These are phyloP conservation scores for Chiloscyllium plagiosum DNA, from an alignment of 2,113 vertebrate species.

Conservation along the genomic window DNA sequence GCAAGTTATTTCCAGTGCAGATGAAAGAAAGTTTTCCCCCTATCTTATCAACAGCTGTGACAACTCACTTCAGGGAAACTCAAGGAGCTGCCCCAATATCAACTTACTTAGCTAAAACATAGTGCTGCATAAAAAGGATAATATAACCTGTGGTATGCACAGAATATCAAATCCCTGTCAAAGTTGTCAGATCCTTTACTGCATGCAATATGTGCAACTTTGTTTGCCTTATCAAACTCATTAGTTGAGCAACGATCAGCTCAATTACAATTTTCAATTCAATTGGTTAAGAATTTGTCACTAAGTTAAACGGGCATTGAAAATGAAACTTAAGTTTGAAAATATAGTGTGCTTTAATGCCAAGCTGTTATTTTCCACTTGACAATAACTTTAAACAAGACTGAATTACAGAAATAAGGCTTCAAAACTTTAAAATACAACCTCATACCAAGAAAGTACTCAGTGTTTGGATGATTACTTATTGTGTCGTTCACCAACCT, in stretches of 20 bases:
- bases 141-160: background rate
- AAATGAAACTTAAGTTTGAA: background rate
- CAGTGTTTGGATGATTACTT: background rate
- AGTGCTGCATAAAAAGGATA: background rate
- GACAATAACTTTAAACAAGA: background rate
- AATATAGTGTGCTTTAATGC: background rate
- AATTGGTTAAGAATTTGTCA: background rate
- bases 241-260: background rate
- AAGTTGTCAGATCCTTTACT: background rate
- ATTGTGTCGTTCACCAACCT: too few species aligned
- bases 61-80: background rate
- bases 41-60: constrained; percentile 13
- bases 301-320: background rate
- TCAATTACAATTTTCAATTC: background rate
- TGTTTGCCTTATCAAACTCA: background rate
- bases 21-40: background rate
- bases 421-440: background rate
- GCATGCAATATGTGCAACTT: background rate
- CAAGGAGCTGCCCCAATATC: background rate
- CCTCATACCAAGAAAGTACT: background rate
- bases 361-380: background rate
- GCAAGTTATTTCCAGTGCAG: background rate
- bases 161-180: background rate
- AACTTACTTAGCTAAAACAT: constrained; percentile 13
- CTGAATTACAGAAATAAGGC: background rate